phyloP scores from a whole-genome alignment of 2,113 vertebrate genomes.

The Semnornis frantzii region DNA sequence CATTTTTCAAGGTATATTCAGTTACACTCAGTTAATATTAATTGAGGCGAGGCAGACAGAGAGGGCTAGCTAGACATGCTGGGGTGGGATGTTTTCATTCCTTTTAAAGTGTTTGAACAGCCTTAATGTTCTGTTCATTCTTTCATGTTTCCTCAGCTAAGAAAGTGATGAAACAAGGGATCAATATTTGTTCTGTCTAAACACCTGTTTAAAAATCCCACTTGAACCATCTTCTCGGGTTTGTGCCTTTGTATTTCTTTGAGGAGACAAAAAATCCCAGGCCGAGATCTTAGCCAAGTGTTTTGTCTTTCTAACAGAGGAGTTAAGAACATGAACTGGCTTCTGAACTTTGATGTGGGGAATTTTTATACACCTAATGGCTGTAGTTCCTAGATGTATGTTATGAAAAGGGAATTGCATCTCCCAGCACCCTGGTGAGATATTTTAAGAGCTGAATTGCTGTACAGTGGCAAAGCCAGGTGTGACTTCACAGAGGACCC shows the following conservation, averaged over 20 bases:
- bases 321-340: not conserved
- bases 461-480: not conserved
- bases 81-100: not conserved
- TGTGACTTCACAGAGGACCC: not conserved
- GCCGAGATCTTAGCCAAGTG: not conserved
- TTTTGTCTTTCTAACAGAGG: not conserved
- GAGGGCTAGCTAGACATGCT: not conserved
- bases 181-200: not conserved
- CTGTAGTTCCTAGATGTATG: not conserved
- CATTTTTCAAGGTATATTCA: not conserved
- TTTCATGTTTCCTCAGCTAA: not conserved
- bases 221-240: not conserved
- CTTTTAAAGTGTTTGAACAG: not conserved
- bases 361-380: fast-evolving
- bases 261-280: not conserved
- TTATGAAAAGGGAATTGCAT: not conserved
- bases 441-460: not conserved
- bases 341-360: not conserved
- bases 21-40: not conserved
- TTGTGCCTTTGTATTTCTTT: not conserved
- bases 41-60: not conserved
- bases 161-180: fast-evolving
- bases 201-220: not conserved
- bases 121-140: not conserved
- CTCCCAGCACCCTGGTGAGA: not conserved